A percentile compares a stretch with the other conserved stretches of the same genome.
Evolutionary conservation across 2,888 invertebrate genomes (phyloP).

Genomic region (Ceramica pisi): DNA sequence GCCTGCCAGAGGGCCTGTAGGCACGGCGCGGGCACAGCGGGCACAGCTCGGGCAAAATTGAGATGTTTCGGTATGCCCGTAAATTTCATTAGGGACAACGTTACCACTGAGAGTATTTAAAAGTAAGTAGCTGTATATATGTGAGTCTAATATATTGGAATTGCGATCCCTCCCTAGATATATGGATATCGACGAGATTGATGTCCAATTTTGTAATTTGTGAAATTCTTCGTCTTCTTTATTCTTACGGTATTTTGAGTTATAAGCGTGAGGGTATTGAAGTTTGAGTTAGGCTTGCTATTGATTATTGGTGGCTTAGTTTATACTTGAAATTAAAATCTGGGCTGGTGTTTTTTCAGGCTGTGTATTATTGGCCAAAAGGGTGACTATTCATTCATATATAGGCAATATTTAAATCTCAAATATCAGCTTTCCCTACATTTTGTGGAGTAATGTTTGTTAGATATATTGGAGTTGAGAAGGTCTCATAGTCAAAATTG

Average conservation of each 20-base stretch:
- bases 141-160: conserved; percentile 51
- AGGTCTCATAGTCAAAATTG: too few species aligned
- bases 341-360: not conserved
- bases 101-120: conserved; percentile 76
- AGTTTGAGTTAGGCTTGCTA: conserved; percentile 9
- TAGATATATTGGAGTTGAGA: too few species aligned
- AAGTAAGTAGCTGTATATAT: conserved; percentile 65
- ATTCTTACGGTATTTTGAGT: conserved; percentile 26
- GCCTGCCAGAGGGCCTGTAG: conserved; percentile 71
- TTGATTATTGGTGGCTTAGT: not conserved
- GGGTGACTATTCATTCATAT: too few species aligned
- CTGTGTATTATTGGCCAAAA: too few species aligned
- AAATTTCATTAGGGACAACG: conserved; percentile 82
- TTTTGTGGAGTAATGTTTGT: too few species aligned
- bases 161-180: conserved; percentile 50
- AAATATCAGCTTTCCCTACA: too few species aligned
- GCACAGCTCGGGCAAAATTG: conserved; percentile 69
- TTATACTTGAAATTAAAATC: not conserved
- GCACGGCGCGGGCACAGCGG: conserved; percentile 34
- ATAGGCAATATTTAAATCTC: too few species aligned
- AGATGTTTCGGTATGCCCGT: conserved; percentile 78
- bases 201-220: conserved; percentile 42
- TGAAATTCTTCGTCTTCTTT: conserved; percentile 32
- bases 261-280: conserved; percentile 4
- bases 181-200: conserved; percentile 53